Conservation (phyloP, 2,113 vertebrate genomes). For the Calidris pugnax region DNA sequence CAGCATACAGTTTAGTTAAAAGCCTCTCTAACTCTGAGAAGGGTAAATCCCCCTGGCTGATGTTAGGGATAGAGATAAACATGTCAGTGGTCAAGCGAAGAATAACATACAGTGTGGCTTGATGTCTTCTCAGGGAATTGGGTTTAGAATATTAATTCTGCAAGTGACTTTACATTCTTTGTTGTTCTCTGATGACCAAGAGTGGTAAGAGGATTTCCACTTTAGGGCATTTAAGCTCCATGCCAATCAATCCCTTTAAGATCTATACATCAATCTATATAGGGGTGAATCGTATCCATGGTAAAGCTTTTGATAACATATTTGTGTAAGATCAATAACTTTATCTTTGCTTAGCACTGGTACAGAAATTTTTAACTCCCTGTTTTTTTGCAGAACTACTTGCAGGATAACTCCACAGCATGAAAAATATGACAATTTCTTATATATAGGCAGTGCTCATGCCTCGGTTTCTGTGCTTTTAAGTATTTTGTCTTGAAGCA, state of each 20-base stretch:
- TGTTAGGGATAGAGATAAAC: neutral
- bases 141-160: neutral
- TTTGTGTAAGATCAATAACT: neutral
- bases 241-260: neutral
- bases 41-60: neutral
- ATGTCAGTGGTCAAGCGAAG: neutral
- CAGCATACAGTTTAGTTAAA: neutral
- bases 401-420: neutral
- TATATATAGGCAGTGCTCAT: neutral
- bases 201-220: neutral
- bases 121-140: neutral
- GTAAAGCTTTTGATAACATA: neutral
- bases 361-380: neutral
- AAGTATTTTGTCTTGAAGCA: neutral
- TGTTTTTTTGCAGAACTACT: neutral
- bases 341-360: neutral
- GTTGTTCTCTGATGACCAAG: neutral
- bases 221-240: neutral
- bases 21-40: neutral
- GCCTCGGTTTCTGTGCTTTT: neutral
- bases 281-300: neutral
- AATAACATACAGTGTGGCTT: neutral
- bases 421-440: neutral
- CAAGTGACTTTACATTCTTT: neutral
- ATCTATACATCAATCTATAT: neutral